Conservation (phyloP, 2,797 vertebrate genomes). For the Antrozous pallidus region DNA sequence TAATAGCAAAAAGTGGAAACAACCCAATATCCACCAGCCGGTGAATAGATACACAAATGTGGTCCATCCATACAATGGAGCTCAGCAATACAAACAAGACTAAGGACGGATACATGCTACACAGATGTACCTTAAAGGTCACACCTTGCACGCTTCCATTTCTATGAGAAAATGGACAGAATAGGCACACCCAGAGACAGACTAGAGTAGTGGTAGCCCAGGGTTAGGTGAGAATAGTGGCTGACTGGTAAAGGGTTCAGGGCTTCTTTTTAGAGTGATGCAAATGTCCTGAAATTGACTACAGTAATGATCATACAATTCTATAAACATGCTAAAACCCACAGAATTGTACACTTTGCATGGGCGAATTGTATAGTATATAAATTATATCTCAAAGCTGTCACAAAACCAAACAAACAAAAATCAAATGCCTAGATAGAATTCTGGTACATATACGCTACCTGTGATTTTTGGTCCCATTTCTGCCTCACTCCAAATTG, state of each 20-base stretch:
- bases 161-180: neutral
- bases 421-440: neutral
- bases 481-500: constrained; percentile 98
- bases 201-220: accelerated
- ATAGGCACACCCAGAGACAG: neutral
- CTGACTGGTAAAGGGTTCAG: neutral
- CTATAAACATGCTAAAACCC: neutral
- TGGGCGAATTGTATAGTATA: accelerated
- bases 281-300: neutral
- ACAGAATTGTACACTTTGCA: neutral
- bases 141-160: neutral
- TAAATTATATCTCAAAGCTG: neutral
- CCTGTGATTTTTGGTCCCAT: constrained; percentile 99
- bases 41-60: neutral
- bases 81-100: neutral
- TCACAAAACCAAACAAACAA: neutral
- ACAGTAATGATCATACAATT: accelerated
- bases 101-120: neutral
- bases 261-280: neutral
- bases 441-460: constrained; percentile 66
- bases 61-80: neutral
- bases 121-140: neutral
- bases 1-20: neutral
- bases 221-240: accelerated
- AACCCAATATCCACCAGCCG: accelerated